Base-by-base conservation (phyloP, 2,888 invertebrate genomes). In the Nebria brevicollis region DNA sequence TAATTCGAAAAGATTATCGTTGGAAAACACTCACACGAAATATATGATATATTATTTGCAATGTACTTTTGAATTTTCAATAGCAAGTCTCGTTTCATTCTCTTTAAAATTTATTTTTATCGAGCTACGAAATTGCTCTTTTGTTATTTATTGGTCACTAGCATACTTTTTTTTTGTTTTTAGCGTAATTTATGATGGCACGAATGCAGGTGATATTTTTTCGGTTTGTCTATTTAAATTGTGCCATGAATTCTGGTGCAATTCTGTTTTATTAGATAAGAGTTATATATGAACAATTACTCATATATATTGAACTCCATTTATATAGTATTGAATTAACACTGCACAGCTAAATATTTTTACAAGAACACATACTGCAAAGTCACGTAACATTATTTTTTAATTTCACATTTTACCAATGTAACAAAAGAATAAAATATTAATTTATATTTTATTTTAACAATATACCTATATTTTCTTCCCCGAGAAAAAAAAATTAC, bases 1-100 rank as follows among this genome's bases (percentile, higher is more conserved):
- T 75, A 75, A 75, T 75, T 43, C 54, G 75, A 64, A 64, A 54
- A 75, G 75, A 75, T 75, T 75, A 75, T 75, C 75, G 64, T 11
- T 20, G 20, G 5, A 54, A 54, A 54, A 54, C 54, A 54, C 34
- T 34, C 34, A 34, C 34, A 34, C 34, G 7, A 54, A 6, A 54
- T 54, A 13, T 54, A 54, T 54, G 54, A 54, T 54, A 7, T 54
- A 54, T 54, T 54, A 54, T 54, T 54, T 54, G 54, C 7, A 54
- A 54, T 8, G 54, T 54, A 54, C 54, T 54, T 54, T 54, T 7
- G 54, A 54, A 54, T 54, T 8, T 54, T 54, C 54, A 7, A 54
- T 54, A 13, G 54, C 54, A 54, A 54, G 54, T 54, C 10, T 8
- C 54, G 54, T 66, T 66, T 66, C 15, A n/a, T 68, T 68, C 26